Evolutionary conservation across 2,888 invertebrate species (phyloP).

Genomic region (Limnephilus auricula): DNA sequence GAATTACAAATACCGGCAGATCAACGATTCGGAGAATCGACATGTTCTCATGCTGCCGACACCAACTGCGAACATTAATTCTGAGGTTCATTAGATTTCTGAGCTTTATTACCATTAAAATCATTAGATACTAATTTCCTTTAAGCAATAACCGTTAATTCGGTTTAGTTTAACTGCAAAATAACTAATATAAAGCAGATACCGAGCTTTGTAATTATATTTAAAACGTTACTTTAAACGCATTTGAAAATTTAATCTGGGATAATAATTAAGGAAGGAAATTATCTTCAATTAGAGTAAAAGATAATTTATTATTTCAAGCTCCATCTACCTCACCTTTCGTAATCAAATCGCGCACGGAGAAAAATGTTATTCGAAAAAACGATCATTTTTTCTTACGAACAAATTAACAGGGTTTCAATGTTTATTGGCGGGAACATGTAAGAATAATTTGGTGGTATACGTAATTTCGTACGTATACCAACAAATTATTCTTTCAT

Average conservation of each 20-base stretch:
- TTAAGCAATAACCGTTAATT: background rate
- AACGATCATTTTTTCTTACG: no score
- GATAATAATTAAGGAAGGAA: no score
- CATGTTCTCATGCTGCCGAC: background rate
- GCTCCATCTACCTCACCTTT: background rate
- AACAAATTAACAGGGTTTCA: no score
- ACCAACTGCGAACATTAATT: background rate
- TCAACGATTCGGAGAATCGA: no score
- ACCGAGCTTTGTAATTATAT: background rate
- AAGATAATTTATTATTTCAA: background rate
- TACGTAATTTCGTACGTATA: no score
- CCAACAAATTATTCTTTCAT: no score
- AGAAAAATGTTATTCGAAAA: no score
- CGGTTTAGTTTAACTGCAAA: background rate
- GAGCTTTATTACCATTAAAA: background rate
- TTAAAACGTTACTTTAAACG: background rate
- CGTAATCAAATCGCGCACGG: background rate
- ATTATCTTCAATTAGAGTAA: no score
- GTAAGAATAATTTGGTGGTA: no score
- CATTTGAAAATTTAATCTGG: background rate
- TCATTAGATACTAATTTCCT: background rate
- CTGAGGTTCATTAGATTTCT: background rate
- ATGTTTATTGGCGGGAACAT: no score
- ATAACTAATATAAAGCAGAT: background rate
- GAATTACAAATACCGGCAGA: no score